Evolutionary conservation across 2,797 vertebrate species (phyloP).

Genomic region (Lindbergichthys nudifrons): DNA sequence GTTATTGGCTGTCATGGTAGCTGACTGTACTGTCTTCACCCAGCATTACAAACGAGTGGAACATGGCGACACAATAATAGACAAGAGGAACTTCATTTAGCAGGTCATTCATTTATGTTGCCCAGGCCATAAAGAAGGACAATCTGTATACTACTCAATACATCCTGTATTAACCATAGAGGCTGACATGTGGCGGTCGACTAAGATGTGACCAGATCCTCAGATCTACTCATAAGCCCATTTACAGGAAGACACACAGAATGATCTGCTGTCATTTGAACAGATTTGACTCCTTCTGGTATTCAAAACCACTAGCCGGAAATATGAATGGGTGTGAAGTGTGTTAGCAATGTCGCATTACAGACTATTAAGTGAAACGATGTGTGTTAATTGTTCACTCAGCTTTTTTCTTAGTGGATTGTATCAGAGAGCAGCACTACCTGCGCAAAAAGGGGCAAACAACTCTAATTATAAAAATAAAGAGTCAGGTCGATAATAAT

Average conservation of each 20-base stretch:
- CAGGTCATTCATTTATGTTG: neutral
- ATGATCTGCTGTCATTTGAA: constrained; percentile 6
- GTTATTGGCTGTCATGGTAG: neutral
- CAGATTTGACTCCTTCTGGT: neutral
- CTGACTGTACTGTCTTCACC: neutral
- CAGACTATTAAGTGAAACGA: neutral
- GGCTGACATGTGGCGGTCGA: neutral
- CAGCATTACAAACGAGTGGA: neutral
- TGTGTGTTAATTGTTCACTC: constrained; percentile 4
- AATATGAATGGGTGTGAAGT: constrained; percentile 10
- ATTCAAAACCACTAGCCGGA: neutral
- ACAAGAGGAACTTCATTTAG: neutral
- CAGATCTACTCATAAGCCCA: neutral
- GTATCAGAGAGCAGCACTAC: constrained; percentile 11
- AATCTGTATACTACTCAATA: constrained; percentile 1
- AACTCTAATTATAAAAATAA: neutral
- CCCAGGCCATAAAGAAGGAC: neutral
- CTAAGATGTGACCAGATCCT: neutral
- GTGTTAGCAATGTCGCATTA: constrained; percentile 1
- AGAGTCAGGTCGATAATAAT: constrained; percentile 23
- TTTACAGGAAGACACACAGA: neutral
- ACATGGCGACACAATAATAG: constrained; percentile 1
- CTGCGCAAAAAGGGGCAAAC: neutral
- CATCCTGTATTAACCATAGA: neutral
- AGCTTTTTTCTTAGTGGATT: constrained; percentile 12